These are phyloP conservation scores for Melipona quadrifasciata DNA, from an alignment of 1,140 invertebrate genomes.

Conservation along the genomic window DNA sequence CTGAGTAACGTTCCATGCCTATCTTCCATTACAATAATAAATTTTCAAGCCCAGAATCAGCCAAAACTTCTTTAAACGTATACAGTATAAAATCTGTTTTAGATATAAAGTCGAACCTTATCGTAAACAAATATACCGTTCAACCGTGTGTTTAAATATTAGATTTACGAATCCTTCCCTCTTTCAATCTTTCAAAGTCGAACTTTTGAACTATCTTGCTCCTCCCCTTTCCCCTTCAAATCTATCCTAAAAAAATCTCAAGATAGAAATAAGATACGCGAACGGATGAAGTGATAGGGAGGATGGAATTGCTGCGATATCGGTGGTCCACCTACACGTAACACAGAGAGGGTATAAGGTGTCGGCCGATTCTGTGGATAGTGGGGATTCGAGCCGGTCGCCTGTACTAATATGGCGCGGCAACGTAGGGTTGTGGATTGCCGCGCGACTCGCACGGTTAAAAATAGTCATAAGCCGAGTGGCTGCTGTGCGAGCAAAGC, in stretches of 20 bases:
- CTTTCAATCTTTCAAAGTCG: not conserved
- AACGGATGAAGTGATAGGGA: not conserved
- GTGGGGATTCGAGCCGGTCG: constrained; percentile 77
- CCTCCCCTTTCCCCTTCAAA: not conserved
- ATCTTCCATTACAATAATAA: not conserved
- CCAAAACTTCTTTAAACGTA: not conserved
- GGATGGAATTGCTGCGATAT: constrained; percentile 13
- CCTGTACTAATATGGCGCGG: constrained; percentile 82
- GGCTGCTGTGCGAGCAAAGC: constrained; percentile 69
- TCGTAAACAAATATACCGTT: not conserved
- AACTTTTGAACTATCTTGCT: not conserved
- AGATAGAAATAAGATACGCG: not conserved
- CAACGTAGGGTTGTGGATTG: constrained; percentile 78
- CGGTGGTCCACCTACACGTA: constrained; percentile 68
- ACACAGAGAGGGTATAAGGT: constrained; percentile 76
- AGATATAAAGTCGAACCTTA: no score
- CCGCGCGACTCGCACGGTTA: constrained; percentile 76
- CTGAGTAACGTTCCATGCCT: not conserved
- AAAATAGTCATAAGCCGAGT: constrained; percentile 81
- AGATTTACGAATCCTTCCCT: not conserved
- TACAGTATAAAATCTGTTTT: no score
- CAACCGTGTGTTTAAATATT: not conserved
- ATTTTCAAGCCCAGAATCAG: not conserved
- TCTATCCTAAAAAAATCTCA: not conserved
- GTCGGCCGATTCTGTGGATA: constrained; percentile 78